phyloP scores from a whole-genome alignment of 2,113 vertebrate genomes.

The Trogon surrucura region DNA sequence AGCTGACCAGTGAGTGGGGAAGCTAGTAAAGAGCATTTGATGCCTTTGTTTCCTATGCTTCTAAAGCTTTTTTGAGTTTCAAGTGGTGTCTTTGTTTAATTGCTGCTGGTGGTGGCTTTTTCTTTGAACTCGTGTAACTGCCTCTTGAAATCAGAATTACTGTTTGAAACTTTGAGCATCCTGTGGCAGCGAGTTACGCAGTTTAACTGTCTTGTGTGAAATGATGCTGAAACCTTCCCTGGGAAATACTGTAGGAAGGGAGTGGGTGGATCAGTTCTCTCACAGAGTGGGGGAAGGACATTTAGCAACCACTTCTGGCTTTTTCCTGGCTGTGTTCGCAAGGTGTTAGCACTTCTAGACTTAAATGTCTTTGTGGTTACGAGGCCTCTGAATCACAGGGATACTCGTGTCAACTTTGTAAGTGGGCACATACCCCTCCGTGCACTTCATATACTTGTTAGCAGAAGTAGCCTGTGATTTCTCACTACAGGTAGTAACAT shows the following conservation, averaged over 20 bases:
- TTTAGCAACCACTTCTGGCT: background rate
- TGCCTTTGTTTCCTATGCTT: background rate
- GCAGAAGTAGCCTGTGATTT: slow-evolving; percentile 34
- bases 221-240: background rate
- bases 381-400: background rate
- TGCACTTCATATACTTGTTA: background rate
- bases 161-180: background rate
- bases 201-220: background rate
- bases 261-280: background rate
- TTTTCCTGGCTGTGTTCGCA: background rate
- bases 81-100: background rate
- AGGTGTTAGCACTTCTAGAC: background rate
- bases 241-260: background rate
- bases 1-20: background rate
- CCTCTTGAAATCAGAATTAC: background rate
- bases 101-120: background rate
- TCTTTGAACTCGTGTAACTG: background rate
- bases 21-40: background rate
- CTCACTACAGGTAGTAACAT: slow-evolving; percentile 31
- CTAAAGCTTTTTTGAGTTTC: background rate
- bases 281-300: background rate
- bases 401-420: background rate
- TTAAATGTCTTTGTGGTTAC: background rate
- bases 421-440: background rate
- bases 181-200: background rate